These are phyloP conservation scores for Micromys minutus DNA, from an alignment of 2,113 vertebrate species.

Conservation along the genomic window DNA sequence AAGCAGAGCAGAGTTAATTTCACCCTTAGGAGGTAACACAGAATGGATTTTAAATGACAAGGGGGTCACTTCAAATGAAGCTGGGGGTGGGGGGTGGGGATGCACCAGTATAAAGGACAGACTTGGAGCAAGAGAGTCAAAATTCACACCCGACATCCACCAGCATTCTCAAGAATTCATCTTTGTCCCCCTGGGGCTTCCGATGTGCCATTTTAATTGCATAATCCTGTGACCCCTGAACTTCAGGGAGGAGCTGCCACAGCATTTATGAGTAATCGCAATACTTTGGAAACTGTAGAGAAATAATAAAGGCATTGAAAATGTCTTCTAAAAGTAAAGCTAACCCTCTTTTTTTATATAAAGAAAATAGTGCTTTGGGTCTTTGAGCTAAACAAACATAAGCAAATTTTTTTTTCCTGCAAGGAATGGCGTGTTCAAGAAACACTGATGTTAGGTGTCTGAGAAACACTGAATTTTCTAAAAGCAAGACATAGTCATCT, in stretches of 20 bases:
- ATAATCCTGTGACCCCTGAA: not conserved
- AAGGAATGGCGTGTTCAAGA: slow-evolving; percentile 56
- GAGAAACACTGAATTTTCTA: slow-evolving; percentile 60
- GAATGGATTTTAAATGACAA: not conserved
- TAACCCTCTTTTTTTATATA: not conserved
- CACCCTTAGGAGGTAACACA: not conserved
- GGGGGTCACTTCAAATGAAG: not conserved
- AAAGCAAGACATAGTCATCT: slow-evolving; percentile 65
- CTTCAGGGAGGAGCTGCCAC: not conserved
- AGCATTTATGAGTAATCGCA: not conserved
- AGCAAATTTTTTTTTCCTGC: slow-evolving; percentile 31
- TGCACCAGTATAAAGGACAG: not conserved
- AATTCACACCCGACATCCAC: not conserved
- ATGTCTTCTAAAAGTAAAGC: slow-evolving; percentile 18
- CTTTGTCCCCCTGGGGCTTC: not conserved
- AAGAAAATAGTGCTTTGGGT: not conserved
- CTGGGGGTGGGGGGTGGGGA: not conserved
- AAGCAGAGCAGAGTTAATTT: slow-evolving; percentile 18
- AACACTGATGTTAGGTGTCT: slow-evolving; percentile 1
- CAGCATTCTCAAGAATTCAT: not conserved
- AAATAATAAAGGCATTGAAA: slow-evolving; percentile 50
- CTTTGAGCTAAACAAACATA: slow-evolving; percentile 34
- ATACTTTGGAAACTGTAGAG: not conserved
- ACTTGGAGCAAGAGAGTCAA: not conserved
- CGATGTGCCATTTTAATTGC: not conserved